A percentile compares a stretch with the other conserved stretches of the same genome.
Conservation (phyloP, 2,888 invertebrate genomes). For the Megastigmus dorsalis region DNA sequence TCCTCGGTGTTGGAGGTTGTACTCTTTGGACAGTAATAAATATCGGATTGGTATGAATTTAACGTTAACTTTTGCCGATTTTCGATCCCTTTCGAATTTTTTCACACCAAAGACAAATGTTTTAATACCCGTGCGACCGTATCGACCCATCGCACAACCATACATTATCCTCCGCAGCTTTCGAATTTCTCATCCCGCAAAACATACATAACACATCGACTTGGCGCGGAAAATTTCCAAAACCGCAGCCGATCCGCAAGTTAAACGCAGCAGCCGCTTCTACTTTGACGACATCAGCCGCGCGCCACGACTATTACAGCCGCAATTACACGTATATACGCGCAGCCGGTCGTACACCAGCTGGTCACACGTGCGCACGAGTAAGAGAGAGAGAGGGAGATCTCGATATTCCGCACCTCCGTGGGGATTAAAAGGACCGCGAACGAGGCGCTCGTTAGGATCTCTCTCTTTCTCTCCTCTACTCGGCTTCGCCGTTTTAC, state of each 20-base stretch:
- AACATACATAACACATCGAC: too few relatives aligned
- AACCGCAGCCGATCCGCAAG: too few relatives aligned
- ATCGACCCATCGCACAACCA: neutral
- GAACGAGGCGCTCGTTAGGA: slow-evolving; percentile 43
- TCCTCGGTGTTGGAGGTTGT: too few relatives aligned
- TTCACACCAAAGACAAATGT: too few relatives aligned
- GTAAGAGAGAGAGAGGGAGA: neutral
- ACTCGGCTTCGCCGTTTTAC: neutral
- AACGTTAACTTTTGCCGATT: too few relatives aligned
- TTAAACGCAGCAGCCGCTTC: neutral
- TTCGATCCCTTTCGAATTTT: too few relatives aligned
- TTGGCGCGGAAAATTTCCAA: too few relatives aligned
- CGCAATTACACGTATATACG: slow-evolving; percentile 11
- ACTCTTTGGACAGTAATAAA: too few relatives aligned
- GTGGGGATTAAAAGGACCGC: slow-evolving; percentile 49
- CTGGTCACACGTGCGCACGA: neutral
- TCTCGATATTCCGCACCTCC: slow-evolving; percentile 5
- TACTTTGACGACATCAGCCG: neutral
- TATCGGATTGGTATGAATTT: too few relatives aligned
- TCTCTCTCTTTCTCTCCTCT: too few relatives aligned
- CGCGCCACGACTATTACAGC: slow-evolving; percentile 18
- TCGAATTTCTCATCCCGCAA: too few relatives aligned
- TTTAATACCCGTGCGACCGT: neutral
- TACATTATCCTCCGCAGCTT: too few relatives aligned
- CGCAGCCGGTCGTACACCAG: neutral